Base-by-base conservation (phyloP, 2,888 invertebrate genomes). In the Corbicula japonica region DNA sequence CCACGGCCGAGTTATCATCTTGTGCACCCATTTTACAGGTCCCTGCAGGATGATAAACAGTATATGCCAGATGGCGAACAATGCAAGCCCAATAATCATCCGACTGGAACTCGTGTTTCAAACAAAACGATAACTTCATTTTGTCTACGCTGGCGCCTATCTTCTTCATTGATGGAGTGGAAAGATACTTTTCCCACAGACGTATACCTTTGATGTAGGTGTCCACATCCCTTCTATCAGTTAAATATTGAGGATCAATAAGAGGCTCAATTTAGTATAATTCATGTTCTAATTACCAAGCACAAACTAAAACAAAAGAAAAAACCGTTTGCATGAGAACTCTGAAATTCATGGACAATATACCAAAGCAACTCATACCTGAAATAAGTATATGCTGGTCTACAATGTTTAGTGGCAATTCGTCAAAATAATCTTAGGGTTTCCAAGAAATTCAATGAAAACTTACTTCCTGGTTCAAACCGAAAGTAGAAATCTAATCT, bases 211-310 rank as follows among this genome's bases (percentile, higher is more conserved):
- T 30, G 4, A 79, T 60, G n/a, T 73, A 60, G 21, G 54, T 58
- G 26, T 69, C 61, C 0, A 78, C 26, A 38, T 84, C 84, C 12
- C 60, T 44, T 21, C 60, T 34, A 8, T 95, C 92, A 30, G 95
- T 93, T 76, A 98, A 97, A 92, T 99, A 99, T 89, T 98, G 97
- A 0, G 98, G 97, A 93, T 98, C 96, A 93, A 99, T 97, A n/a
- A n/a, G n/a, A n/a, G n/a, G n/a, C n/a, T n/a, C n/a, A n/a, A n/a
- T n/a, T n/a, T n/a, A n/a, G n/a, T n/a, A n/a, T n/a, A n/a, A n/a
- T n/a, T n/a, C n/a, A n/a, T n/a, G n/a, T n/a, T n/a, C n/a, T n/a
- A n/a, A n/a, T n/a, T n/a, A n/a, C n/a, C n/a, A n/a, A n/a, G n/a
- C n/a, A n/a, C n/a, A n/a, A n/a, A n/a, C n/a, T n/a, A n/a, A n/a